Evolutionary conservation across 1,140 invertebrate genomes (phyloP).

Genomic region (Danaus melanippus): DNA sequence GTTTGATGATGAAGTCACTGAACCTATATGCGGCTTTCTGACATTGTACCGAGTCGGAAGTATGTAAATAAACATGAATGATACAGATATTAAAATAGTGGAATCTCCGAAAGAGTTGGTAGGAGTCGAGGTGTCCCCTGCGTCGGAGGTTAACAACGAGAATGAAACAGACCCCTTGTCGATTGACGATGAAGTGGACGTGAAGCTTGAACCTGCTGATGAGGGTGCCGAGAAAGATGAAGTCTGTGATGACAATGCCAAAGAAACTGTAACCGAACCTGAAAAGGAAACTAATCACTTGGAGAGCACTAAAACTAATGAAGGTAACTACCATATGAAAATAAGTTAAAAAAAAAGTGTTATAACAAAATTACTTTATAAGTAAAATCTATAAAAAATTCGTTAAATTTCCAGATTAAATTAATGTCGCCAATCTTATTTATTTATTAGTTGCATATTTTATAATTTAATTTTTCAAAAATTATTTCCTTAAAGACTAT

Average conservation of each 20-base stretch:
- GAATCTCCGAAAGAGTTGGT: slow-evolving; percentile 54
- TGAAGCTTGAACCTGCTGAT: slow-evolving; percentile 25
- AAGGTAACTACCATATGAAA: slow-evolving; percentile 13
- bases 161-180: slow-evolving; percentile 62
- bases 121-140: slow-evolving; percentile 33
- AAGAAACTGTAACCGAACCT: slow-evolving; percentile 43
- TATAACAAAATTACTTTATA: too few relatives aligned
- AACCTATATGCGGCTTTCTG: slow-evolving; percentile 51
- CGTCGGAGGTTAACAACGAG: slow-evolving; percentile 32
- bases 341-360: neutral
- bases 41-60: slow-evolving; percentile 57
- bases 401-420: neutral
- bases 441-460: too few relatives aligned
- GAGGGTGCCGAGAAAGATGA: slow-evolving; percentile 31
- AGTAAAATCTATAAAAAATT: too few relatives aligned
- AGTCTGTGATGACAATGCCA: slow-evolving; percentile 58
- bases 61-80: slow-evolving; percentile 72
- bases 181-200: slow-evolving; percentile 43
- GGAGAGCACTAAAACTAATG: slow-evolving; percentile 13
- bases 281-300: slow-evolving; percentile 14
- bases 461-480: too few relatives aligned
- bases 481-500: too few relatives aligned
- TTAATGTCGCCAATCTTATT: too few relatives aligned
- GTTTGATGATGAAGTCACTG: slow-evolving; percentile 46
- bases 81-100: slow-evolving; percentile 66